Base-by-base conservation (phyloP, 2,797 vertebrate genomes). In the Furcifer pardalis region DNA sequence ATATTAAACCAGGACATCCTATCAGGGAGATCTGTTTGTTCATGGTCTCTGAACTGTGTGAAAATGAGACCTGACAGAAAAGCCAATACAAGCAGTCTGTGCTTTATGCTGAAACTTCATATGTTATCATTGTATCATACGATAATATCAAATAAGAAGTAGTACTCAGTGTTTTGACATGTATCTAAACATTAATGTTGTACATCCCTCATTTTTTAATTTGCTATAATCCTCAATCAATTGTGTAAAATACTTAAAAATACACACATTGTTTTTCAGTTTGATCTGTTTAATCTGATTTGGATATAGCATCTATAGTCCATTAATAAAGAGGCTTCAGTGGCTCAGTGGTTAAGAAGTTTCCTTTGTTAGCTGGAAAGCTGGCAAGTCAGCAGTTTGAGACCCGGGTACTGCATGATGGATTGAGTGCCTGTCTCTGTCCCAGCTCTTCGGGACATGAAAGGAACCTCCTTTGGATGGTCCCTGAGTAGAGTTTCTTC, bases 31-130 rank as follows among this genome's bases (percentile, higher is more conserved):
- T 79, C 80, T 81, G 87, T 77, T 87, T 86, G 91, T 92, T 92
- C 87, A 87, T 72, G 68, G 81, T 91, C 63, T 88, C 65, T 81
- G 88, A 92, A 81, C 89, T 93, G 89, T 89, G 87, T 83, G 77
- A 89, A 91, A 91, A 93, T 87, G 83, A 88, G 89, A 92, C 79
- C 91, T 95, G 92, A 94, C 93, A 93, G 89, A 82, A 92, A 42
- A 79, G 88, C 78, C 85, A 83, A 86, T 81, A 89, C 66, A 87
- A 86, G 69, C 88, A 82, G 83, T 46, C 83, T 86, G 69, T 86
- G 81, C 85, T 69, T 65, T 82, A 87, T 40, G 13, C 15, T 71
- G 81, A 37, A 42, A 69, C 83, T 81, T n/a, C 71, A 66, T 13
- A 0, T 56, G 84, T 52, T 13, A 0, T 83, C 7, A 0, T 37